A percentile compares a stretch with the other conserved stretches of the same genome.
Conservation (phyloP, 1,140 invertebrate species). For the Drosophila bifasciata region DNA sequence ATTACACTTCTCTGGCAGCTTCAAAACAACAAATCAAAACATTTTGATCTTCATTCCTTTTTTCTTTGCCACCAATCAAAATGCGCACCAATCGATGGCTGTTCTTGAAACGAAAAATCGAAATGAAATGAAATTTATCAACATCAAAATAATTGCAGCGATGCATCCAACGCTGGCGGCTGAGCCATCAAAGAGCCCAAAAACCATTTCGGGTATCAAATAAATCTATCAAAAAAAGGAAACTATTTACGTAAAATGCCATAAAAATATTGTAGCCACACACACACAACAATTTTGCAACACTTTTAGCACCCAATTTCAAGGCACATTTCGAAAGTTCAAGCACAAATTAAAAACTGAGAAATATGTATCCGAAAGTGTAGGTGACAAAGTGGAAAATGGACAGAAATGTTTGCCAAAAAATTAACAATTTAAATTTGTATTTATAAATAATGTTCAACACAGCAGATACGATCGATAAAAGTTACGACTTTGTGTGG, state of each 20-base stretch:
- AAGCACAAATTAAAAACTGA: slow-evolving; percentile 32
- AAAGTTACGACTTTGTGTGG: slow-evolving; percentile 1
- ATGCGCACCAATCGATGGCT: slow-evolving; percentile 8
- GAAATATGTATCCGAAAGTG: slow-evolving; percentile 49
- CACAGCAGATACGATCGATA: slow-evolving; percentile 10
- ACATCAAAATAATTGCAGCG: slow-evolving; percentile 67
- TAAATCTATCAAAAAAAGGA: slow-evolving; percentile 1
- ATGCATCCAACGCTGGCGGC: slow-evolving; percentile 37
- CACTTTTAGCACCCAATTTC: slow-evolving; percentile 55
- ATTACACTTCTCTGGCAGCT: neutral
- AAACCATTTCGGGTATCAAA: slow-evolving; percentile 20
- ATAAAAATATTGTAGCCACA: slow-evolving; percentile 64
- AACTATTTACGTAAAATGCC: slow-evolving; percentile 73
- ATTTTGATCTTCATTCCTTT: slow-evolving; percentile 32
- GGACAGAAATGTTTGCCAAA: slow-evolving; percentile 43
- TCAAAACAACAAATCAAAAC: slow-evolving; percentile 3
- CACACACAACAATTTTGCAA: slow-evolving; percentile 63
- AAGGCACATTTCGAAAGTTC: slow-evolving; percentile 21
- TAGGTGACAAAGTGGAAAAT: slow-evolving; percentile 70
- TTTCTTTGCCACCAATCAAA: slow-evolving; percentile 8
- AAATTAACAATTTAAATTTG: slow-evolving; percentile 40
- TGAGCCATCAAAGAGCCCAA: slow-evolving; percentile 59
- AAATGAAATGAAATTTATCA: slow-evolving; percentile 55
- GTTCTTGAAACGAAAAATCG: slow-evolving; percentile 45
- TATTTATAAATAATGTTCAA: slow-evolving; percentile 37